These are phyloP conservation scores for Pheosia tremula DNA, from an alignment of 2,888 invertebrate genomes.

Conservation along the genomic window DNA sequence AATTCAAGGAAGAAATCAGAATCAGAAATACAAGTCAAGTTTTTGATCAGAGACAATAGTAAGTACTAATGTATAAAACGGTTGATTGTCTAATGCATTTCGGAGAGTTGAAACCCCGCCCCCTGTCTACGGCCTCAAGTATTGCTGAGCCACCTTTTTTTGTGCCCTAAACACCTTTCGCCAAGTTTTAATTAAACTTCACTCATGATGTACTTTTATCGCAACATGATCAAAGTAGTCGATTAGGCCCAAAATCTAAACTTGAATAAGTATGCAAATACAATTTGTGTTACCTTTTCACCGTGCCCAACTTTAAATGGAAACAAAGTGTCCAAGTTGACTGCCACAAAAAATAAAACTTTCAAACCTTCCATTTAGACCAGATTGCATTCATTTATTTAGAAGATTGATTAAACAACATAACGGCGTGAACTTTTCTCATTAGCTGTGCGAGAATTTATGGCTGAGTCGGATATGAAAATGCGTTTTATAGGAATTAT, in stretches of 20 bases:
- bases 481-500: constrained; percentile 8
- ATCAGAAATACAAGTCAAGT: no score
- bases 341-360: constrained; percentile 32
- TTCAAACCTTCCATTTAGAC: constrained; percentile 29
- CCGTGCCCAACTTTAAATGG: constrained; percentile 36
- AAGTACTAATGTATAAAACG: no score
- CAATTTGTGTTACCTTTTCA: constrained; percentile 39
- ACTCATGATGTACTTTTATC: constrained; percentile 40
- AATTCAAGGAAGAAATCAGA: no score
- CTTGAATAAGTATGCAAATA: constrained; percentile 48
- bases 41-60: no score
- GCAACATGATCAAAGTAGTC: constrained; percentile 39
- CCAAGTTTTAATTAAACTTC: constrained; percentile 45
- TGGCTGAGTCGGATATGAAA: constrained; percentile 20
- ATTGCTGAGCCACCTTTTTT: neutral
- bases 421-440: constrained; percentile 39
- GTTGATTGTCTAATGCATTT: no score
- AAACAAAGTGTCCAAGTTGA: constrained; percentile 32
- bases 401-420: constrained; percentile 42
- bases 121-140: neutral
- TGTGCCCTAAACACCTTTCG: neutral
- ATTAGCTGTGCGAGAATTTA: constrained; percentile 31
- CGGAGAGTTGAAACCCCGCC: no score
- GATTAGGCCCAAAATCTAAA: constrained; percentile 36
- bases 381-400: constrained; percentile 45